Base-by-base conservation (phyloP, 2,797 vertebrate genomes). In the Gymnothorax javanicus region DNA sequence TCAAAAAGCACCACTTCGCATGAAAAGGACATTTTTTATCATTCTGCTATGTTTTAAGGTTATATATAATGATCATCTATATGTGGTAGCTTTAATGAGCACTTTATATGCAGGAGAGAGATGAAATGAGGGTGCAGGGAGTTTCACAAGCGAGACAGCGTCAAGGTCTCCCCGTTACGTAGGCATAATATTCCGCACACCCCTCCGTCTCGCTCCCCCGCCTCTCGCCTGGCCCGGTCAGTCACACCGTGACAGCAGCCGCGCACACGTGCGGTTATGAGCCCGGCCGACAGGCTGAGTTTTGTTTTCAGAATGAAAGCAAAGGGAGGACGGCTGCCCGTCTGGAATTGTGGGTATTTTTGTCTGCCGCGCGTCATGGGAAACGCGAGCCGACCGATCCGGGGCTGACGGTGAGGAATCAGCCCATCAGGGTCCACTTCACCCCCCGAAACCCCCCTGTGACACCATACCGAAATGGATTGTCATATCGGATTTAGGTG, bases 401-500 rank as follows among this genome's bases (percentile, higher is more conserved):
- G 93, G 33, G 94, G 94, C 92, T 95, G 94, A 95, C 94, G 94
- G 92, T 90, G 93, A 94, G 93, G 94, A 95, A 93, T 95, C 93
- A 95, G 93, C 92, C 92, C 93, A 93, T 94, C 92, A 94, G 93
- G 92, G 92, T 93, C 94, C 93, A 94, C 93, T 89, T 87, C 91
- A 89, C 90, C 62, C 62, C 62, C 62, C 58, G 86, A 91, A 89
- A 89, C 62, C 62, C 62, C 62, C 58, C 89, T 92, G 89, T 91
- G 93, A 94, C 94, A 95, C 96, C 93, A 96, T 94, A 93, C 95
- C 94, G 95, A 96, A 96, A 97, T 96, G 94, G 95, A 96, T 96
- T 94, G 95, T 96, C 95, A 96, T 96, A 97, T 96, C 96, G 95
- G 94, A 95, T 96, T 96, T 95, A 96, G 95, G 95, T 91, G 96